Percentiles rank a stretch among this genome's conserved stretches.
phyloP scores from a whole-genome alignment of 1,140 invertebrate species.

The Epicauta chinensis region DNA sequence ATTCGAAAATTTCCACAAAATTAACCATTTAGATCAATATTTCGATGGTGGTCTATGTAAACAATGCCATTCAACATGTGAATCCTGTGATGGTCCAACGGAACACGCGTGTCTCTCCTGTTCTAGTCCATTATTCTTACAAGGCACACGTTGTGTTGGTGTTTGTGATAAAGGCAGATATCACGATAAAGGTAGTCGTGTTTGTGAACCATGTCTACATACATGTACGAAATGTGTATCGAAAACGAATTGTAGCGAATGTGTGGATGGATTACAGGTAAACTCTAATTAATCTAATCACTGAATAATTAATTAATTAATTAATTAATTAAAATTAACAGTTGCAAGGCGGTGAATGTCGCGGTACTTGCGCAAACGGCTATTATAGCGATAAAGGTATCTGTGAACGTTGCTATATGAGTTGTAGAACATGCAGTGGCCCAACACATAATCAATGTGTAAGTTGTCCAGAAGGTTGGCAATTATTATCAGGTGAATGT shows the following conservation, averaged over 20 bases:
- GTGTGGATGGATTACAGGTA: constrained; percentile 59
- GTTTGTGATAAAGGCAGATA: constrained; percentile 68
- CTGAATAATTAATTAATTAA: neutral
- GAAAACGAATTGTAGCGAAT: constrained; percentile 70
- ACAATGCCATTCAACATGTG: constrained; percentile 62
- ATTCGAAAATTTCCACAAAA: neutral
- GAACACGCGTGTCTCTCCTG: constrained; percentile 65
- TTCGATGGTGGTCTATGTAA: constrained; percentile 61
- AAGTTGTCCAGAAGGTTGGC: constrained; percentile 68
- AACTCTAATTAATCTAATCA: too few species aligned
- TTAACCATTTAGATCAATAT: constrained; percentile 54
- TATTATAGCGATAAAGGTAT: constrained; percentile 77
- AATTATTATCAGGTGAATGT: constrained; percentile 73
- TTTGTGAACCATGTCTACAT: constrained; percentile 69
- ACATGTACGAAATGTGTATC: constrained; percentile 71
- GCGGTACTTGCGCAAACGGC: constrained; percentile 65
- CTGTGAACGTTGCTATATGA: constrained; percentile 74
- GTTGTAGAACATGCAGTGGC: constrained; percentile 75
- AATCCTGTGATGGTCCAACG: constrained; percentile 62
- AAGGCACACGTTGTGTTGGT: constrained; percentile 61
- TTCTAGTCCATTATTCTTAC: constrained; percentile 55
- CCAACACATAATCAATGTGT: constrained; percentile 77
- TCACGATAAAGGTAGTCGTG: constrained; percentile 51
- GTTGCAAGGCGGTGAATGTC: constrained; percentile 71
- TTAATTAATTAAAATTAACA: constrained; percentile 18